phyloP scores from a whole-genome alignment of 2,888 invertebrate species.

The Branchinecta sandiegonensis region DNA sequence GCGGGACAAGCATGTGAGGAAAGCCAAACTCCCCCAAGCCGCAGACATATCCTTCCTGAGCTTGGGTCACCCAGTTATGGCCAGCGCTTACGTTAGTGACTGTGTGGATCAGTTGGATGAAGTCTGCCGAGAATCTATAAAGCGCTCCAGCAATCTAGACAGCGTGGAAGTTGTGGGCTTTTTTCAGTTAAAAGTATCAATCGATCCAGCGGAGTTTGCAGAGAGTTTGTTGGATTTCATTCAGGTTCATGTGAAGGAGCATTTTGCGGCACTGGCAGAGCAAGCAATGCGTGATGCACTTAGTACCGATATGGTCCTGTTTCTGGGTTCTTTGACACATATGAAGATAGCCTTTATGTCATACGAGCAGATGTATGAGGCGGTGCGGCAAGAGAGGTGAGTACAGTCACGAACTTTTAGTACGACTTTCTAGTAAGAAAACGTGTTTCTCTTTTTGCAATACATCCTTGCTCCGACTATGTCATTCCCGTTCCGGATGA shows the following conservation, averaged over 20 bases:
- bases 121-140: background rate
- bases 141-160: background rate
- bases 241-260: background rate
- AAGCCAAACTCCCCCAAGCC: slow-evolving; percentile 1
- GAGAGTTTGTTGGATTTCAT: background rate
- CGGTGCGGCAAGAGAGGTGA: background rate
- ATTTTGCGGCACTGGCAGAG: background rate
- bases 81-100: slow-evolving; percentile 12
- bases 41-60: background rate
- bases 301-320: background rate
- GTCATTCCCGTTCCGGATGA: too few species aligned
- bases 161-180: background rate
- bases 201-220: background rate
- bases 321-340: slow-evolving; percentile 8
- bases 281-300: background rate
- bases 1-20: slow-evolving; percentile 3
- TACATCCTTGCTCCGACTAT: too few species aligned
- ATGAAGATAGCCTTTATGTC: background rate
- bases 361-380: background rate
- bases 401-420: background rate
- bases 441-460: too few species aligned
- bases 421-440: too few species aligned
- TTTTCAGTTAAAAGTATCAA: background rate
- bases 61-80: background rate
- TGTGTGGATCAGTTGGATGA: slow-evolving; percentile 10